Evolutionary conservation across 2,888 invertebrate genomes (phyloP).

Genomic region (Sarcophaga caerulescens): DNA sequence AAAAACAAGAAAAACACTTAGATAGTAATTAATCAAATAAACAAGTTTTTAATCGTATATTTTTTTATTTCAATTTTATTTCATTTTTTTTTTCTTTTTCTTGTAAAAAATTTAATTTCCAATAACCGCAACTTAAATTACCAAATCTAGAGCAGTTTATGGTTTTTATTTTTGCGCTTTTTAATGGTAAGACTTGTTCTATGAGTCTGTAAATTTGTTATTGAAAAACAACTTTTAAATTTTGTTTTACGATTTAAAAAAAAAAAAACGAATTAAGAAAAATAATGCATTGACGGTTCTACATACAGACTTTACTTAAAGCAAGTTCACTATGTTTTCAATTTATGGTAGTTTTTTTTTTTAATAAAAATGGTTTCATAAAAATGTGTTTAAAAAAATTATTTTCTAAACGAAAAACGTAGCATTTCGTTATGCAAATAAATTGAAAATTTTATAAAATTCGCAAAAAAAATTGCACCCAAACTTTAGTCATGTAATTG

Average conservation of each 20-base stretch:
- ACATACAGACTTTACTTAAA: neutral
- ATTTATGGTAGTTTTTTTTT: too few relatives aligned
- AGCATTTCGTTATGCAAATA: too few relatives aligned
- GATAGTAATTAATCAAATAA: constrained; percentile 67
- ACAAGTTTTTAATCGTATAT: constrained; percentile 41
- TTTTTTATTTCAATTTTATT: too few relatives aligned
- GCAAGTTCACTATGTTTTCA: neutral
- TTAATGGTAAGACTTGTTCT: neutral
- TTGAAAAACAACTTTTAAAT: constrained; percentile 52
- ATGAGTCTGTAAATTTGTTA: constrained; percentile 17
- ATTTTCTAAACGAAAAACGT: too few relatives aligned
- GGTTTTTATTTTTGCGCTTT: neutral
- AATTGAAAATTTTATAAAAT: too few relatives aligned
- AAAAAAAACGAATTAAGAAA: too few relatives aligned
- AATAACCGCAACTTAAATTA: constrained; percentile 54
- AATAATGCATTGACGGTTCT: too few relatives aligned
- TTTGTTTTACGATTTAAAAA: neutral
- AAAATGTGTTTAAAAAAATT: too few relatives aligned
- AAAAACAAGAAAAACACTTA: constrained; percentile 48
- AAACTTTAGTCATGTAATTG: too few relatives aligned
- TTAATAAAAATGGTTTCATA: too few relatives aligned
- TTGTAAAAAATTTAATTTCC: constrained; percentile 54
- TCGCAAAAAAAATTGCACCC: too few relatives aligned
- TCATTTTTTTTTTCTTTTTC: constrained; percentile 7
- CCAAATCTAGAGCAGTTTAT: constrained; percentile 44